Evolutionary conservation across 2,888 invertebrate species (phyloP), one percentile per base, ranked within the genome.

Genomic region (Leptinotarsa rubiginosa): DNA sequence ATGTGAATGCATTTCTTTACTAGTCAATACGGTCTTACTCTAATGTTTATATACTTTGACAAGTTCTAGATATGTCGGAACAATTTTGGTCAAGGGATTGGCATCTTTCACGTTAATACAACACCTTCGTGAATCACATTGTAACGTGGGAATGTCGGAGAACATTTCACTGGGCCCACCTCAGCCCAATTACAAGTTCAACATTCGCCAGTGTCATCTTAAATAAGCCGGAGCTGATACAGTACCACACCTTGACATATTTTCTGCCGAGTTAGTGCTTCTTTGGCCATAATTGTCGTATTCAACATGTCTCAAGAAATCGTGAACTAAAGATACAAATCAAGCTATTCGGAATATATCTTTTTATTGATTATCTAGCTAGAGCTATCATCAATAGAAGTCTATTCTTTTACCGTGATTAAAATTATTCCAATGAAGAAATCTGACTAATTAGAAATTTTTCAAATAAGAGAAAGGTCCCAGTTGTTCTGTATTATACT

Each of bases 171-270:
- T 82, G 83, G 82, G 83, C 83, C 83, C 81, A 81, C 84, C 82
- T 82, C 81, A 79, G 81, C 84, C 84, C 84, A 84, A 84, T 84
- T 84, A 84, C 84, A 84, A 84, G 83, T 80, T 81, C 83, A 81
- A 84, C 84, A 84, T 84, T 81, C 82, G 77, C 78, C 80, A 79
- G 80, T 83, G 84, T 83, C 84, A 79, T 82, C 82, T 84, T 84
- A 84, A 84, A 84, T 84, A 84, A 84, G 83, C 82, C 81, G 78
- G 77, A 78, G 76, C 81, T 79, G 82, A 82, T 81, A 81, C 81
- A 80, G 80, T 62, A 62, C 62, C 62, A 62, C 62, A 31, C 62
- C 62, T 62, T 62, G 62, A 62, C 62, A 62, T 62, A 25, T 62
- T 62, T 31, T 62, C 62, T 62, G 16, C 62, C 62, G 62, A 62